These are phyloP conservation scores for Anguilla megastoma DNA, from an alignment of 2,797 vertebrate species.

Conservation along the genomic window DNA sequence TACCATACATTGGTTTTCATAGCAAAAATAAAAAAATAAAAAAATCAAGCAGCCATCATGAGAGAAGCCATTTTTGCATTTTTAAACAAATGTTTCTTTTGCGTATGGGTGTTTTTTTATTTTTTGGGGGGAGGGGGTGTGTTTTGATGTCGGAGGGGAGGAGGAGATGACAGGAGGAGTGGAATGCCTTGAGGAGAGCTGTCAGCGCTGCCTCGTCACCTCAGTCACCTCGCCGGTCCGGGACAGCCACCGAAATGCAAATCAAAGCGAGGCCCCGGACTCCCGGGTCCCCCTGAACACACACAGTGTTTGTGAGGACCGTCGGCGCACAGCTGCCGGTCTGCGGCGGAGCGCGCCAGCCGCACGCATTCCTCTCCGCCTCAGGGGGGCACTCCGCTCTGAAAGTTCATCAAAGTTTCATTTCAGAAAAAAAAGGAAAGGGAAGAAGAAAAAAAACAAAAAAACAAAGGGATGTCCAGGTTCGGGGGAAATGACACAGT, in stretches of 20 bases:
- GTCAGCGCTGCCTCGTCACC: conserved; percentile 49
- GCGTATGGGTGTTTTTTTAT: conserved; percentile 16
- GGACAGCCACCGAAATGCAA: conserved; percentile 51
- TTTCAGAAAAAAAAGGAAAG: conserved; percentile 51
- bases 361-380: conserved; percentile 51
- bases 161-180: conserved; percentile 45
- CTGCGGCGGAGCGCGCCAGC: conserved; percentile 28
- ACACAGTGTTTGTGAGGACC: conserved; percentile 43
- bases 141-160: conserved; percentile 47
- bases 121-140: conserved; percentile 27
- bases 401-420: conserved; percentile 67
- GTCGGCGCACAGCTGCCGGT: conserved; percentile 35
- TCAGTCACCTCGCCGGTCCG: conserved; percentile 48
- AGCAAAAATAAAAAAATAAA: no score
- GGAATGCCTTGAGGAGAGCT: conserved; percentile 55
- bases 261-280: conserved; percentile 59
- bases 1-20: not conserved
- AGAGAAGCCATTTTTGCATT: conserved; percentile 38
- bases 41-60: not conserved
- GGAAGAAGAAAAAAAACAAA: conserved; percentile 47
- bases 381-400: conserved; percentile 51
- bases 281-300: conserved; percentile 36
- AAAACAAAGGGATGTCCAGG: conserved; percentile 19
- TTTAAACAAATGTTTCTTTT: conserved; percentile 38
- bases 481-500: not conserved